These are phyloP conservation scores for Xiphophorus couchianus DNA, from an alignment of 2,113 vertebrate genomes.

Conservation along the genomic window DNA sequence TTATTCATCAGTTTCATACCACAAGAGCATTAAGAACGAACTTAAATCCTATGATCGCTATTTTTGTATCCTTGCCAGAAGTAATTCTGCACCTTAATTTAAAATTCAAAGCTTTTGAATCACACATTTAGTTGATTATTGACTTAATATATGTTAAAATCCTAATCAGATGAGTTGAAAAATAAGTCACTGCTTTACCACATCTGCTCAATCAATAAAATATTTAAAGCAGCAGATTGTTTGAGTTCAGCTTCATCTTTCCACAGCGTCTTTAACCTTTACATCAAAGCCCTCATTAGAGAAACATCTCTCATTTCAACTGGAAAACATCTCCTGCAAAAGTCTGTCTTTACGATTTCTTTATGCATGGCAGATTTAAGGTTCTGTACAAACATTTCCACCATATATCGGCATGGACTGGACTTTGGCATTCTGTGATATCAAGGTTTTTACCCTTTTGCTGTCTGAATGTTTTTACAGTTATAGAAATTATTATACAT, in stretches of 20 bases:
- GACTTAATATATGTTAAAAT: conserved; percentile 26
- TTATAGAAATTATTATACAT: no score
- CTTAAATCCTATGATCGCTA: conserved; percentile 19
- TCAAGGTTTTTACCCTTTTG: no score
- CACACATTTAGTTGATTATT: conserved; percentile 23
- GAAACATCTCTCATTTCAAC: conserved; percentile 37
- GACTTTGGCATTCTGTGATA: no score
- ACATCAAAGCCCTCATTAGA: conserved; percentile 63
- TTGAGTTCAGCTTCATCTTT: conserved; percentile 32
- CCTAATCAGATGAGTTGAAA: conserved; percentile 28
- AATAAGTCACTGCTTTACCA: background rate
- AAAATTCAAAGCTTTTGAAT: conserved; percentile 3
- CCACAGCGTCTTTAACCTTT: conserved; percentile 28
- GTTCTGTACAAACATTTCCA: background rate
- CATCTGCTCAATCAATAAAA: conserved; percentile 35
- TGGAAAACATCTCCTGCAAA: conserved; percentile 27
- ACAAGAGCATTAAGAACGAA: conserved; percentile 7
- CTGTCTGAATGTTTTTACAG: no score
- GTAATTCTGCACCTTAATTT: conserved; percentile 16
- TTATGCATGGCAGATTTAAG: conserved; percentile 12
- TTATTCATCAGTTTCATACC: conserved; percentile 34
- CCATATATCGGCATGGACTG: background rate
- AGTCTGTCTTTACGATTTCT: conserved; percentile 24
- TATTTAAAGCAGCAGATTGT: conserved; percentile 59
- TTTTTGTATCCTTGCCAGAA: conserved; percentile 22